Evolutionary conservation across 2,113 vertebrate genomes (phyloP).

Genomic region (Acanthisitta chloris): DNA sequence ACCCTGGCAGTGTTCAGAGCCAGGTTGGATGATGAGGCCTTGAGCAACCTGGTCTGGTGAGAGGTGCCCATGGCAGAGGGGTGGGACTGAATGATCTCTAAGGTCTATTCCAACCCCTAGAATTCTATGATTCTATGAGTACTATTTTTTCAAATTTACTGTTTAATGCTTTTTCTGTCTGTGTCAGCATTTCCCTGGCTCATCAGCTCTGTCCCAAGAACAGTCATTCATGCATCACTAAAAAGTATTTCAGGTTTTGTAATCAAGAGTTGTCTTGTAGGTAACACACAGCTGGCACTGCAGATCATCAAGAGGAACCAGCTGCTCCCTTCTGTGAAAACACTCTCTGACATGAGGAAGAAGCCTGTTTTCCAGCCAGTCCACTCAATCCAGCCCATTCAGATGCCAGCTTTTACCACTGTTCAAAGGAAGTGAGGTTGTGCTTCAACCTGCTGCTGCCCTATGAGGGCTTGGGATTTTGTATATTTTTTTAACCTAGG

Average conservation of each 20-base stretch:
- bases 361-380: constrained; percentile 80
- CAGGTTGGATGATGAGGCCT: too few relatives aligned
- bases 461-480: constrained; percentile 3
- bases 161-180: background rate
- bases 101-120: too few relatives aligned
- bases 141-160: background rate
- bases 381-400: constrained; percentile 85
- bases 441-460: background rate
- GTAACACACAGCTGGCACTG: constrained; percentile 95
- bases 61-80: too few relatives aligned
- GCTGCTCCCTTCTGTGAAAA: constrained; percentile 85
- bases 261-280: constrained; percentile 63
- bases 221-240: rapidly evolving
- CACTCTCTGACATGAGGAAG: constrained; percentile 84
- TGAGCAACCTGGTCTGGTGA: too few relatives aligned
- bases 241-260: background rate
- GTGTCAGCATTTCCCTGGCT: background rate
- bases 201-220: background rate
- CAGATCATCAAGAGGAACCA: constrained; percentile 99
- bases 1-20: too few relatives aligned
- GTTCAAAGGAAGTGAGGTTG: constrained; percentile 89
- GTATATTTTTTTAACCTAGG: constrained; percentile 55
- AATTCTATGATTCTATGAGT: too few relatives aligned
- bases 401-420: constrained; percentile 88
- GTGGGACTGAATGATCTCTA: too few relatives aligned